Base-by-base conservation (phyloP, 2,888 invertebrate genomes). In the Crossocerus cetratus region DNA sequence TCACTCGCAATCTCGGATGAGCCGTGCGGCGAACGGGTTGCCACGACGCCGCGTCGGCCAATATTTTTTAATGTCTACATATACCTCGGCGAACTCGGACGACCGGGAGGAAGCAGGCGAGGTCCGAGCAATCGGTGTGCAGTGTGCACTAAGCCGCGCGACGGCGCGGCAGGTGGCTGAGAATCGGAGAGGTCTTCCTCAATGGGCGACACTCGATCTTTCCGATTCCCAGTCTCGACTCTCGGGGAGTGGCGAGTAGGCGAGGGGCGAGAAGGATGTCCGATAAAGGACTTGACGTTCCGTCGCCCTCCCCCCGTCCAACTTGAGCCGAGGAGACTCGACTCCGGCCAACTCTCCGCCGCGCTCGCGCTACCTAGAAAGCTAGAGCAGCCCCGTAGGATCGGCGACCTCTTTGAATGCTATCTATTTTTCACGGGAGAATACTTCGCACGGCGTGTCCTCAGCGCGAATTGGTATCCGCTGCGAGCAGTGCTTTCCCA, bases 401-500 rank as follows among this genome's bases (percentile, higher is more conserved):
- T 72, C 72, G 66, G 44, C 63, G 63, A 45, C 63, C 60, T 67
- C 59, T 69, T 75, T 69, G 71, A 73, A 71, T 71, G 61, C 43
- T 43, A 77, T 75, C 63, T 56, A 80, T 77, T 79, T 77, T 74
- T 79, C 32, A 32, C 32, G 32, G 32, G 8, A 32, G 32, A 11
- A 32, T 32, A 32, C 32, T 32, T 32, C 32, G 32, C 32, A 32
- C 32, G 32, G 8, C 32, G 32, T n/a, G n/a, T 32, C 11, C 32
- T 32, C 75, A 75, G 22, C 23, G 57, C 18, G 54, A 22, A 18
- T 44, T 67, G 58, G 58, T 62, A 49, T 60, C 69, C 62, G 5
- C 23, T 56, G 54, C 45, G 11, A 63, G 43, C 44, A 56, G 23
- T 57, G 32, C 60, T 68, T 43, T 23, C 5, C 8, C 43, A 53